Evolutionary conservation across 2,797 vertebrate species (phyloP), one percentile per base, ranked within the genome.

Genomic region (Enteromius fasciolatus): DNA sequence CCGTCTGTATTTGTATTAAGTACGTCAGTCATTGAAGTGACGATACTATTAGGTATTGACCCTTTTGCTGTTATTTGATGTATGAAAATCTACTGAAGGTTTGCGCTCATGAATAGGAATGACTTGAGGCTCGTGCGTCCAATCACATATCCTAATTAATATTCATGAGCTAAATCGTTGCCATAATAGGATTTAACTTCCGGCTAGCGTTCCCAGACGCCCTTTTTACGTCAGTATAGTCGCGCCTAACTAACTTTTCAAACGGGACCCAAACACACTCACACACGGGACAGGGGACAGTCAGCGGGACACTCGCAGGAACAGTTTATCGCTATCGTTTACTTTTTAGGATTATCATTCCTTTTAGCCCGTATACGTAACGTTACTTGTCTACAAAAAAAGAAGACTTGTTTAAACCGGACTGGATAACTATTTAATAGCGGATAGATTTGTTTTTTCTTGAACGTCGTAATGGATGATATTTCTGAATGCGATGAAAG

Each of bases 221-320:
- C 39, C 52, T 5, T 25, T 17, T 87, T 81, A 86, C 86, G 87
- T 87, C 84, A 86, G 12, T 10, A 1, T 20, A 41, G 75, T 44
- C 64, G 63, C 64, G 70, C 68, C 76, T 78, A 44, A 81, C 83
- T 86, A 44, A 79, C 83, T 85, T 86, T 88, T 88, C 78, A 87
- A 88, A 87, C 84, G 23, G 68, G 52, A 72, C 70, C 33, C 39
- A 80, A 44, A 61, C 78, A 59, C 48, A 46, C 59, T 2, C 20
- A 41, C 66, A 44, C 68, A 72, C 68, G 48, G 28, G 70, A 74
- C 50, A 57, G 48, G 11, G 31, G 5, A 15, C 46, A 31, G 1
- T 52, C 2, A 48, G 12, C 59, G 25, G 25, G 25, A 28, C 17
- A 25, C 18, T 54, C 2, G 18, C 50, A 20, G 23, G 23, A 11